A percentile compares a stretch with the other conserved stretches of the same genome.
These are phyloP conservation scores for Chelonoidis abingdonii DNA, from an alignment of 2,113 vertebrate genomes.

Conservation along the genomic window DNA sequence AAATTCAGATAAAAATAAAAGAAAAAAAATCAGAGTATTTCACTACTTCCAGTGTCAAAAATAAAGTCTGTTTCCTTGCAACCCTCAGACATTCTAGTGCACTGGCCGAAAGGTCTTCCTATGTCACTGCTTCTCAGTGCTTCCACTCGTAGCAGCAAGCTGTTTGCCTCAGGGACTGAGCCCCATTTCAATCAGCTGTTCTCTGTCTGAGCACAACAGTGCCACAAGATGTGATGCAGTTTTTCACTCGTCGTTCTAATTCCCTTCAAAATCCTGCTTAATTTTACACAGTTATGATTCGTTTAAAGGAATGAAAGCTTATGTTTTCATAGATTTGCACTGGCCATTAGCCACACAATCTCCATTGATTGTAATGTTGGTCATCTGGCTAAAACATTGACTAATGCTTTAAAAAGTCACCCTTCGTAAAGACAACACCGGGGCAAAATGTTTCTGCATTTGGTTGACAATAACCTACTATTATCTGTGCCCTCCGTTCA, in stretches of 20 bases:
- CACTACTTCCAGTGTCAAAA: not conserved
- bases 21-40: not conserved
- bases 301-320: slow-evolving; percentile 21
- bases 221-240: not conserved
- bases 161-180: not conserved
- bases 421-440: not conserved
- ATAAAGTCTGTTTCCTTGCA: not conserved
- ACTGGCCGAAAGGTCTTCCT: not conserved
- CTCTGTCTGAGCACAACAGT: not conserved
- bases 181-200: not conserved
- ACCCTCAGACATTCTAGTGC: not conserved
- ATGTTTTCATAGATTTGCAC: not conserved
- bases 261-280: not conserved
- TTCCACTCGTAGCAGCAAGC: not conserved
- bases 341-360: not conserved
- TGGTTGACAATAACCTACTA: not conserved
- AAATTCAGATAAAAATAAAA: not conserved
- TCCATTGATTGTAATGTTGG: not conserved
- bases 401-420: not conserved
- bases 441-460: not conserved
- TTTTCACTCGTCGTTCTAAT: not conserved
- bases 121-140: not conserved
- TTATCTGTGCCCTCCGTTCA: not conserved
- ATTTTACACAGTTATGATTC: not conserved
- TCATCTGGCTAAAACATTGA: not conserved